Percentiles rank a stretch among this genome's conserved stretches.
Conservation (phyloP, 2,113 vertebrate species). For the western clawed frog (Xenopus tropicalis) region DNA sequence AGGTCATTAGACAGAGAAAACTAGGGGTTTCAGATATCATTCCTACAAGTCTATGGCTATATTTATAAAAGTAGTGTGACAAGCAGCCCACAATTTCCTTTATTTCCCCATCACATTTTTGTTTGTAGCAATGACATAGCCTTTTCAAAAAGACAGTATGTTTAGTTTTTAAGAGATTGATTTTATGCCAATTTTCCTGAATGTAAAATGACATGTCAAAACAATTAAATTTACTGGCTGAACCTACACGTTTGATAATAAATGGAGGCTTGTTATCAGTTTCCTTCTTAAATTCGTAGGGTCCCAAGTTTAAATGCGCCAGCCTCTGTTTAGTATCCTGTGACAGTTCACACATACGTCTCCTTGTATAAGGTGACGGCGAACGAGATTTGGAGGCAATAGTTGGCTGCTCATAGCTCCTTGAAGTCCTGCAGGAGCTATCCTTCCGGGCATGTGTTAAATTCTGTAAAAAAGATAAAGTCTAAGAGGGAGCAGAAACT, state of each 20-base stretch:
- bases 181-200: too few relatives aligned
- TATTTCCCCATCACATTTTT: too few relatives aligned
- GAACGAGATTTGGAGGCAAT: conserved; percentile 82
- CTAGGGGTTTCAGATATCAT: too few relatives aligned
- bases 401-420: conserved; percentile 80
- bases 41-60: too few relatives aligned
- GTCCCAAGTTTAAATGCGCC: conserved; percentile 84
- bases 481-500: not conserved
- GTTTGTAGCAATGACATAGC: too few relatives aligned
- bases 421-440: conserved; percentile 47
- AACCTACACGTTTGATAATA: conserved; percentile 76
- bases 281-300: conserved; percentile 88
- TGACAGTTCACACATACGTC: conserved; percentile 89
- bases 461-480: too few relatives aligned
- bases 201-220: too few relatives aligned
- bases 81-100: too few relatives aligned
- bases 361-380: conserved; percentile 88
- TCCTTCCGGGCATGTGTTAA: conserved; percentile 49
- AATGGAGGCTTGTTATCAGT: conserved; percentile 77
- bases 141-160: too few relatives aligned
- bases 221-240: not conserved
- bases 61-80: too few relatives aligned
- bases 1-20: too few relatives aligned
- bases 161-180: too few relatives aligned
- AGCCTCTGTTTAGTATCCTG: conserved; percentile 80